phyloP scores from a whole-genome alignment of 2,113 vertebrate species.

The Lycaon pictus region DNA sequence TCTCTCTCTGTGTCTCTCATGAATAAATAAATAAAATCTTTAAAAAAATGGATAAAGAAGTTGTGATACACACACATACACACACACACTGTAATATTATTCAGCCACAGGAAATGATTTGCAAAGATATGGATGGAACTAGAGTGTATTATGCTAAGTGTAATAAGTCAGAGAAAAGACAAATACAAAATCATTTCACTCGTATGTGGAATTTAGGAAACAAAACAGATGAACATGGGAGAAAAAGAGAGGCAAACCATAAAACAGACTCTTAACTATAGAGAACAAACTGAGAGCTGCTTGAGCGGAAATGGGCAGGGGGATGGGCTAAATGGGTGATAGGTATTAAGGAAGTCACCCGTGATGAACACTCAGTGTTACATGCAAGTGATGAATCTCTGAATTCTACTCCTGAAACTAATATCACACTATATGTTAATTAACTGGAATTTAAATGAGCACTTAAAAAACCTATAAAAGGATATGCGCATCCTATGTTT shows the following conservation, averaged over 20 bases:
- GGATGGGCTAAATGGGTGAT: background rate
- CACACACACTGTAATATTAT: no score
- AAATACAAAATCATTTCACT: background rate
- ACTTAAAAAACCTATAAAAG: background rate
- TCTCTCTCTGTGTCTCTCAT: no score
- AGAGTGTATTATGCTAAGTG: background rate
- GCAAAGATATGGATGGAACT: no score
- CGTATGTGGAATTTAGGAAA: background rate
- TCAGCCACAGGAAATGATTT: no score
- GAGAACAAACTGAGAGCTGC: background rate
- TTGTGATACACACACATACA: no score
- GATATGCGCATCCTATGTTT: background rate
- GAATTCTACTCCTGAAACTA: background rate
- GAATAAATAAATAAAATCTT: no score
- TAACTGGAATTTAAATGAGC: background rate
- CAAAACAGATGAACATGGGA: background rate
- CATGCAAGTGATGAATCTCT: background rate
- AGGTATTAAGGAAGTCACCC: background rate
- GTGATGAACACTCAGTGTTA: background rate
- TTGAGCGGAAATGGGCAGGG: background rate
- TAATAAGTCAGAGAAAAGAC: background rate
- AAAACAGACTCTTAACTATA: background rate
- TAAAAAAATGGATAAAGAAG: no score
- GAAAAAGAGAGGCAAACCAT: background rate
- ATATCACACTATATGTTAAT: background rate